Conservation (phyloP, 2,888 invertebrate genomes). For the Euphydryas editha region DNA sequence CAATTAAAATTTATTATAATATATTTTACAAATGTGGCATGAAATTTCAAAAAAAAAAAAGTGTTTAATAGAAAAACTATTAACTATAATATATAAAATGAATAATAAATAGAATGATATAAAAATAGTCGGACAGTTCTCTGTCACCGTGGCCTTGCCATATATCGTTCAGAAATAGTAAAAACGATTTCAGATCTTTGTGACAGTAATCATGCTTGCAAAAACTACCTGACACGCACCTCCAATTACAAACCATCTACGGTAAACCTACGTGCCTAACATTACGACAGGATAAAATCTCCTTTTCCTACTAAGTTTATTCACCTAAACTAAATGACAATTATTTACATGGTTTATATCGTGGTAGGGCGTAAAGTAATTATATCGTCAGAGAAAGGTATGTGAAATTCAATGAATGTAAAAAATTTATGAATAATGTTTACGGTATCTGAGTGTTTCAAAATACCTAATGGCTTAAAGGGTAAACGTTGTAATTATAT, state of each 20-base stretch:
- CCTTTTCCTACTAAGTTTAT: slow-evolving; percentile 43
- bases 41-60: slow-evolving; percentile 21
- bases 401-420: slow-evolving; percentile 7
- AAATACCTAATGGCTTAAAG: slow-evolving; percentile 68
- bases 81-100: slow-evolving; percentile 18
- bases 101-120: slow-evolving; percentile 2
- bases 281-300: slow-evolving; percentile 66
- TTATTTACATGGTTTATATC: slow-evolving; percentile 16
- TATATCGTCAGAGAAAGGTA: slow-evolving; percentile 4
- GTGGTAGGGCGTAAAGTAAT: neutral
- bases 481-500: slow-evolving; percentile 78
- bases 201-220: slow-evolving; percentile 71
- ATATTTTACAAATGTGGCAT: neutral
- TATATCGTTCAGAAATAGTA: slow-evolving; percentile 73
- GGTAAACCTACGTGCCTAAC: slow-evolving; percentile 72
- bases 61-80: slow-evolving; percentile 13
- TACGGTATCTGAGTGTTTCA: slow-evolving; percentile 56
- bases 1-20: neutral
- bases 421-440: slow-evolving; percentile 41
- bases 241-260: slow-evolving; percentile 80
- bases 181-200: slow-evolving; percentile 71
- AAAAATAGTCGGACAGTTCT: slow-evolving; percentile 17
- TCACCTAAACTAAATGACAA: slow-evolving; percentile 30
- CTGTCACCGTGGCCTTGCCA: slow-evolving; percentile 48
- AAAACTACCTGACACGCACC: slow-evolving; percentile 69